phyloP scores from a whole-genome alignment of 2,888 invertebrate species.

The Trissoscelio sp. region DNA sequence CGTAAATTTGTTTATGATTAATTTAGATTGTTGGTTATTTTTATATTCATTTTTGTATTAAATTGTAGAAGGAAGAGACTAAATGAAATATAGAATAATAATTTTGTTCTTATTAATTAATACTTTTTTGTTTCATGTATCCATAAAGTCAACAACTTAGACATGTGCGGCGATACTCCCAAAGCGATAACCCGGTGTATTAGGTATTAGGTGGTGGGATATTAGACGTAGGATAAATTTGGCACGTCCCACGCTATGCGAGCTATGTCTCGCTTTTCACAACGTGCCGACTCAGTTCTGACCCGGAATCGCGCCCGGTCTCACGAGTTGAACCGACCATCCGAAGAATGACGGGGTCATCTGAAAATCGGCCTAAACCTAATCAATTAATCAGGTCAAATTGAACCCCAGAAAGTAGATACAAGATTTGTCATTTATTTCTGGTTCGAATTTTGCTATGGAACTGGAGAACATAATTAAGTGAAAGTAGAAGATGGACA shows the following conservation, averaged over 20 bases:
- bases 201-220: conserved; percentile 69
- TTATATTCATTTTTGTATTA: too few relatives aligned
- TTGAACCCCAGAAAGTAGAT: too few relatives aligned
- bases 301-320: conserved; percentile 67
- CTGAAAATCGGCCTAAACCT: not conserved
- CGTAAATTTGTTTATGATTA: too few relatives aligned
- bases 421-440: too few relatives aligned
- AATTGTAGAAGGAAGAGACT: too few relatives aligned
- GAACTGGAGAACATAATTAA: not conserved
- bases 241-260: conserved; percentile 73
- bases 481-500: conserved; percentile 31
- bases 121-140: conserved; percentile 4
- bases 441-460: not conserved
- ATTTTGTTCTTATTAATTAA: not conserved
- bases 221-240: conserved; percentile 72
- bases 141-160: conserved; percentile 41
- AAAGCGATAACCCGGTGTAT: conserved; percentile 52
- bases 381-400: too few relatives aligned
- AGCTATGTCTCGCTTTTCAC: conserved; percentile 64
- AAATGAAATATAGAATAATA: too few relatives aligned
- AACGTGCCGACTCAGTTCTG: conserved; percentile 68
- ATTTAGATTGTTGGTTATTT: too few relatives aligned
- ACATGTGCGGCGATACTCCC: conserved; percentile 27
- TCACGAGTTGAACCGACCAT: conserved; percentile 42
- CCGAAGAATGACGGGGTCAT: conserved; percentile 40